These are phyloP conservation scores for Lithobates sylvaticus DNA, from an alignment of 2,797 vertebrate species.

Conservation along the genomic window DNA sequence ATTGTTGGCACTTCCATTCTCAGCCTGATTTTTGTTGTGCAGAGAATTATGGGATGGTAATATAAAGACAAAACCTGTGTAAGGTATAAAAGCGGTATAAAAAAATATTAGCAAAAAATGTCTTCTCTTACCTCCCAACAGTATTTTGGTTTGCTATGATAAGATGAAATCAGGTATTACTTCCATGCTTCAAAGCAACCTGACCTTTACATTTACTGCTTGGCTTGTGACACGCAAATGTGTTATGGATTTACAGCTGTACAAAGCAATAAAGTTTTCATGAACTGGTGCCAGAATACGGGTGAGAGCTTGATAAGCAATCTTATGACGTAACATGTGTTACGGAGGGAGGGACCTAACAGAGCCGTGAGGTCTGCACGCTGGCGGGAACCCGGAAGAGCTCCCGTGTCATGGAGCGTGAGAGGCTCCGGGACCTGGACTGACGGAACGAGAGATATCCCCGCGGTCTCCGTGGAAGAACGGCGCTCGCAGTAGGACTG, in stretches of 20 bases:
- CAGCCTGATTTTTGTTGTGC: not conserved
- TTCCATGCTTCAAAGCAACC: constrained; percentile 39
- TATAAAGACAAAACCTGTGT: constrained; percentile 12
- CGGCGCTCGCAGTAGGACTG: too few species aligned
- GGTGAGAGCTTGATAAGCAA: constrained; percentile 53
- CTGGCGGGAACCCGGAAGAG: too few species aligned
- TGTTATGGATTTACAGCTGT: constrained; percentile 52
- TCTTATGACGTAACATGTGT: too few species aligned
- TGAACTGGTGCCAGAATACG: constrained; percentile 45
- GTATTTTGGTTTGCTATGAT: constrained; percentile 34
- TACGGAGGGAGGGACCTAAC: too few species aligned
- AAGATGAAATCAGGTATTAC: constrained; percentile 38
- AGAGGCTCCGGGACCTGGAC: too few species aligned
- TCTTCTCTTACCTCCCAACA: constrained; percentile 14
- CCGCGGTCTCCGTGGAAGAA: too few species aligned
- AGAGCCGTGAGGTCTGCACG: too few species aligned
- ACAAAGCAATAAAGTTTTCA: constrained; percentile 54
- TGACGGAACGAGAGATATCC: too few species aligned
- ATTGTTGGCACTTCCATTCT: not conserved
- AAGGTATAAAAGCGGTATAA: not conserved
- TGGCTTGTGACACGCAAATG: constrained; percentile 36
- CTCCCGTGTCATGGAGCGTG: too few species aligned
- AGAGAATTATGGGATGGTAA: not conserved
- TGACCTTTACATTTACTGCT: constrained; percentile 44
- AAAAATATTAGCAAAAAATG: not conserved